These are phyloP conservation scores for Drosophila saltans DNA, from an alignment of 1,140 invertebrate species.

Conservation along the genomic window DNA sequence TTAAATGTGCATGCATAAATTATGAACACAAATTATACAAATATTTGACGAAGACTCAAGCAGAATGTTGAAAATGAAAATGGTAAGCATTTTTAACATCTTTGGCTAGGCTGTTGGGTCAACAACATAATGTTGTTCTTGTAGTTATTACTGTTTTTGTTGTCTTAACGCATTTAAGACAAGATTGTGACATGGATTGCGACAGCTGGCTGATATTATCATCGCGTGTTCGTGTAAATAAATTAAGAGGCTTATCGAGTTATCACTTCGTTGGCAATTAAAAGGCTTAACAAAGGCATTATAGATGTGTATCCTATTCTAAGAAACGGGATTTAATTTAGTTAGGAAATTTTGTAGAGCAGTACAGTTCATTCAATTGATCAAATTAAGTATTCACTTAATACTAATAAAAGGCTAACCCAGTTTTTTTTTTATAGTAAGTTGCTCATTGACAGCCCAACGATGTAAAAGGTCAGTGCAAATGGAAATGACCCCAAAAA, in stretches of 20 bases:
- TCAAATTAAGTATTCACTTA: not conserved
- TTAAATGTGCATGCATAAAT: constrained; percentile 62
- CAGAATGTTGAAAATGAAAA: constrained; percentile 7
- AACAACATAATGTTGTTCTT: not conserved
- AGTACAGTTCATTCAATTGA: not conserved
- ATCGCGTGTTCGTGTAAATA: constrained; percentile 37
- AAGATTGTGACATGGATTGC: constrained; percentile 35
- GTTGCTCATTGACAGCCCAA: not conserved
- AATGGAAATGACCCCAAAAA: constrained; percentile 12
- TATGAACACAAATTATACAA: constrained; percentile 46
- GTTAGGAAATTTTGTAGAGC: not conserved
- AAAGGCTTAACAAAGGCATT: constrained; percentile 35
- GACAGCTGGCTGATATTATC: constrained; percentile 31
- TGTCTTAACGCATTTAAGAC: constrained; percentile 45
- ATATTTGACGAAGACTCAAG: constrained; percentile 1
- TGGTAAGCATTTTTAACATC: not conserved
- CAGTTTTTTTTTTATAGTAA: too few species aligned
- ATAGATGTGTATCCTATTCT: constrained; percentile 1
- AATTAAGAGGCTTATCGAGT: constrained; percentile 54
- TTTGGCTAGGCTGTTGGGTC: not conserved
- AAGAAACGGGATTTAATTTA: too few species aligned
- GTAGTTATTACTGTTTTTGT: not conserved
- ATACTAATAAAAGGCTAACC: not conserved
- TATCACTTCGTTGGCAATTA: constrained; percentile 45
- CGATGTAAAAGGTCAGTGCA: not conserved